phyloP scores from a whole-genome alignment of 1,140 invertebrate genomes.

The Scylla paramamosain region DNA sequence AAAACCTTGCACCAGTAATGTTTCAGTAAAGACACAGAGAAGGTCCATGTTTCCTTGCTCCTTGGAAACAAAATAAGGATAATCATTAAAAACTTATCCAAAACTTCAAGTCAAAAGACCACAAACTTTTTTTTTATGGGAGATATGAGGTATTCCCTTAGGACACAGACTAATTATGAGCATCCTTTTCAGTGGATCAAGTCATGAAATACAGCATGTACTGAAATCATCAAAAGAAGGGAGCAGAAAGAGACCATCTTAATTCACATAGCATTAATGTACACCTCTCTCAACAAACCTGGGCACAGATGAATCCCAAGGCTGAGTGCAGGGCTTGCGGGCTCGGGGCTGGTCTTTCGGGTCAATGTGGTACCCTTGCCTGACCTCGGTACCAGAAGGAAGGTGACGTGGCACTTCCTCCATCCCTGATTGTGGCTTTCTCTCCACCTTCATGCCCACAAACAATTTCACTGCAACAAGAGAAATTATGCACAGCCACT shows the following conservation, averaged over 20 bases:
- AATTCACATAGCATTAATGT: too few relatives aligned
- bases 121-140: too few relatives aligned
- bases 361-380: background rate
- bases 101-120: too few relatives aligned
- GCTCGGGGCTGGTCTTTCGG: background rate
- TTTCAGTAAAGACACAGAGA: too few relatives aligned
- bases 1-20: too few relatives aligned
- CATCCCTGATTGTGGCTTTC: slow-evolving; percentile 77
- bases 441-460: slow-evolving; percentile 88
- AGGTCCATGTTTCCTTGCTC: too few relatives aligned
- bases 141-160: too few relatives aligned
- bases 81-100: too few relatives aligned
- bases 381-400: background rate
- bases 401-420: background rate
- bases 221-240: slow-evolving; percentile 45
- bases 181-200: too few relatives aligned
- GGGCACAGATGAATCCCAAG: background rate
- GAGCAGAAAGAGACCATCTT: background rate
- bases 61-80: too few relatives aligned
- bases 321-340: background rate
- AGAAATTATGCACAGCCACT: background rate
- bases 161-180: too few relatives aligned
- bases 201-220: too few relatives aligned
- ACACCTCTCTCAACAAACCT: background rate
- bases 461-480: slow-evolving; percentile 84